A percentile compares a stretch with the other conserved stretches of the same genome.
phyloP scores from a whole-genome alignment of 2,888 invertebrate genomes.

The Ichneumon xanthorius region DNA sequence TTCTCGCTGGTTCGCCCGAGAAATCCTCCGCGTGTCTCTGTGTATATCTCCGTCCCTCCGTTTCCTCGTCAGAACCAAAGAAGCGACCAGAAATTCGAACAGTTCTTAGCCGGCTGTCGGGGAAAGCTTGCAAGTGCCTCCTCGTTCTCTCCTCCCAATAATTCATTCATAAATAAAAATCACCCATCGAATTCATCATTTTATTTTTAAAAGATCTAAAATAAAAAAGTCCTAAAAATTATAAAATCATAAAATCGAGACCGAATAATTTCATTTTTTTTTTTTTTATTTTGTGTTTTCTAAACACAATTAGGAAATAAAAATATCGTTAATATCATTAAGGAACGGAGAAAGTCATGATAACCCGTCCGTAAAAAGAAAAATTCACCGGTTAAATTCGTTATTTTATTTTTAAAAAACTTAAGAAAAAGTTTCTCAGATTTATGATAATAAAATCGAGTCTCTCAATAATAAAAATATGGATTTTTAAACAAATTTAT shows the following conservation, averaged over 20 bases:
- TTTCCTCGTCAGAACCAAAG: conserved; percentile 43
- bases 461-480: neutral
- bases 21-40: conserved; percentile 47
- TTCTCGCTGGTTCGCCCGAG: conserved; percentile 40
- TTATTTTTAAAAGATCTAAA: neutral
- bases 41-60: conserved; percentile 37
- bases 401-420: neutral
- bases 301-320: too few species aligned
- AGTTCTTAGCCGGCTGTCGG: conserved; percentile 52
- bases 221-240: neutral
- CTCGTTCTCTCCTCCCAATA: conserved; percentile 32
- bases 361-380: neutral
- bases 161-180: neutral
- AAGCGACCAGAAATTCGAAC: conserved; percentile 57
- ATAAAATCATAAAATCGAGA: too few species aligned
- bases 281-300: too few species aligned
- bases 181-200: neutral
- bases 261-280: too few species aligned
- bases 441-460: too few species aligned
- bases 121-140: conserved; percentile 41
- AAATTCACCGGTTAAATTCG: neutral
- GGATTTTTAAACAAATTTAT: neutral
- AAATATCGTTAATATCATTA: too few species aligned
- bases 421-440: too few species aligned
- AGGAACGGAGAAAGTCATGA: neutral